Evolutionary conservation across 2,888 invertebrate genomes (phyloP).

Genomic region (Drosophila putrida): DNA sequence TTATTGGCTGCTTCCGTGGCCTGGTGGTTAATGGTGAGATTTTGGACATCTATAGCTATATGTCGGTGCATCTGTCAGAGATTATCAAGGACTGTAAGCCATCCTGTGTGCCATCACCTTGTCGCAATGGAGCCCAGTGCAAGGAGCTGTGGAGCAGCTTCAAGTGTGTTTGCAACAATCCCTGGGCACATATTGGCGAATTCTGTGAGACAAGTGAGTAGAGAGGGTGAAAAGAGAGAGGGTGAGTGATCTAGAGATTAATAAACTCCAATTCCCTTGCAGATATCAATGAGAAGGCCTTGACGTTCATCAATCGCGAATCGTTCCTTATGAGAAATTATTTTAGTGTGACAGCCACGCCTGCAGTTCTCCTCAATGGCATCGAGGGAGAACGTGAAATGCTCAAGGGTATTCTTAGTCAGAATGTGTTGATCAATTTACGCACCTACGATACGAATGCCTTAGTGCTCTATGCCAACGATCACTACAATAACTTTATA

Average conservation of each 20-base stretch:
- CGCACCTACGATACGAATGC: slow-evolving; percentile 94
- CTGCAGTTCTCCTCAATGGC: slow-evolving; percentile 83
- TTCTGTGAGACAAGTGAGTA: slow-evolving; percentile 96
- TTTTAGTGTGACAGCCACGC: slow-evolving; percentile 87
- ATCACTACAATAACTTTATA: slow-evolving; percentile 96
- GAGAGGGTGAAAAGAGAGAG: too few relatives aligned
- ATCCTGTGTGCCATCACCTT: slow-evolving; percentile 97
- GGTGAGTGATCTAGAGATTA: not conserved
- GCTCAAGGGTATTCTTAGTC: slow-evolving; percentile 91
- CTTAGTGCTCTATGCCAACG: slow-evolving; percentile 95
- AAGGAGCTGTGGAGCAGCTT: slow-evolving; percentile 97
- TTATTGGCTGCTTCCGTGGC: slow-evolving; percentile 97
- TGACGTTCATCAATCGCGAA: slow-evolving; percentile 94
- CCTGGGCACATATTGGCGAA: slow-evolving; percentile 95
- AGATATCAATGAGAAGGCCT: slow-evolving; percentile 96
- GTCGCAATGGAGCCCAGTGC: slow-evolving; percentile 95
- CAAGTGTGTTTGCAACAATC: slow-evolving; percentile 96
- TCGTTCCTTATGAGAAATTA: slow-evolving; percentile 93
- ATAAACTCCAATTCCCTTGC: slow-evolving; percentile 22
- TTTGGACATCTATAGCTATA: slow-evolving; percentile 95
- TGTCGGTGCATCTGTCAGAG: slow-evolving; percentile 95
- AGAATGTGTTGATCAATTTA: slow-evolving; percentile 94
- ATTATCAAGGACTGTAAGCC: slow-evolving; percentile 97
- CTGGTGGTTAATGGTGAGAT: slow-evolving; percentile 96
- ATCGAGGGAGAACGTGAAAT: slow-evolving; percentile 86